Base-by-base conservation (phyloP, 2,888 invertebrate species). In the Metallyticus violacea region DNA sequence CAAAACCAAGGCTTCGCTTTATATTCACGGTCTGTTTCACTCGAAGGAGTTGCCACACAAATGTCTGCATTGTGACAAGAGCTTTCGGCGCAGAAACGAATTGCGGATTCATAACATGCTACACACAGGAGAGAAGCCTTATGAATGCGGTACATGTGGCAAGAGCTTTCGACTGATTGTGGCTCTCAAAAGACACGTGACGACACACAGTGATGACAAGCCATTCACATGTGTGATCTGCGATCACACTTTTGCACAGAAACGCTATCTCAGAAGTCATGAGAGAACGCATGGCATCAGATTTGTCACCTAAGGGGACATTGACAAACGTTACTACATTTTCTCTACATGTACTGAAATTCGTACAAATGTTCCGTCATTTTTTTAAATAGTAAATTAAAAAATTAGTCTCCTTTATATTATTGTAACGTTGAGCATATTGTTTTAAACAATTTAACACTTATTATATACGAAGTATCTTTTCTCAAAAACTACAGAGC, bases 1-100 rank as follows among this genome's bases (percentile, higher is more conserved):
- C 91, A 94, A 94, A 86, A 95, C 95, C 90, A 94, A 94, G 89
- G 95, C 95, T 0, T 94, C 95, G 1, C 90, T 95, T 78, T 94
- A 94, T 90, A 94, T 94, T 27, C 95, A 95, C 89, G 92, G 93
- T 83, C 93, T 93, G 79, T 94, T 93, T 5, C 95, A 95, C 90
- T 92, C 92, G 77, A 92, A 93, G 87, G 91, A 91, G 81, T 94
- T 93, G 88, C 94, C 95, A 1, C 93, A n/a, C n/a, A n/a, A n/a
- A 93, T 90, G 91, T 92, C 27, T 95, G 95, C 90, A 92, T 91
- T 94, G 9, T 90, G 91, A 28, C 92, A 92, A 27, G 93, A 94
- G 89, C 90, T 94, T 89, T 90, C 91, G 85, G 93, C 93, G 81
- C 95, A 95, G n/a, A n/a, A n/a, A n/a, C n/a, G n/a, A n/a, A n/a